phyloP scores from a whole-genome alignment of 2,888 invertebrate genomes.

The Zele albiditarsus region DNA sequence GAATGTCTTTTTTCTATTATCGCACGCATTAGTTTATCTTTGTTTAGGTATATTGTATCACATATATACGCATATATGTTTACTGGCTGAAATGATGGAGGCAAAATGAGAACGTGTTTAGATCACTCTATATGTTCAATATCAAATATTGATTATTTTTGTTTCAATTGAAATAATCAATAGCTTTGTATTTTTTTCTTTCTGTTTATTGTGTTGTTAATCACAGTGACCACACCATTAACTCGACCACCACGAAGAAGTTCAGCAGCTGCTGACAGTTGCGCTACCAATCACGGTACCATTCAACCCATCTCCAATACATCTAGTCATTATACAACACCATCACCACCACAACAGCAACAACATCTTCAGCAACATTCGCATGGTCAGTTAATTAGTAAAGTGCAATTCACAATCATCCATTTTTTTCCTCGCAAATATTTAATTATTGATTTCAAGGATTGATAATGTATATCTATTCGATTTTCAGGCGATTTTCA shows the following conservation, averaged over 20 bases:
- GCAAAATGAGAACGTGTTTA: constrained; percentile 1
- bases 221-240: constrained; percentile 67
- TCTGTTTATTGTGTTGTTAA: constrained; percentile 40
- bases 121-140: not conserved
- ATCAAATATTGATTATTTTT: not conserved
- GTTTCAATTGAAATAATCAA: not conserved
- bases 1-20: constrained; percentile 45
- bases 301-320: constrained; percentile 68
- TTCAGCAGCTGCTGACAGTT: constrained; percentile 68
- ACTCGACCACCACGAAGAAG: constrained; percentile 66
- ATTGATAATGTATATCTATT: not conserved
- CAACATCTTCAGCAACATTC: constrained; percentile 61
- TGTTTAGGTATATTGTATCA: not conserved
- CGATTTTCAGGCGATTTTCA: constrained; percentile 65
- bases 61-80: not conserved
- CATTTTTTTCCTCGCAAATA: not conserved
- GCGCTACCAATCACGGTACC: constrained; percentile 60
- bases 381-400: constrained; percentile 56
- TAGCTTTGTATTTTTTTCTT: constrained; percentile 12
- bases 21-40: constrained; percentile 26
- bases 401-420: constrained; percentile 3
- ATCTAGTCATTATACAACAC: constrained; percentile 72
- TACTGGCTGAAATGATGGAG: not conserved
- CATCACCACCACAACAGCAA: constrained; percentile 66
- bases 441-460: constrained; percentile 8